These are phyloP conservation scores for Chamaetylas fuelleborni DNA, from an alignment of 2,113 vertebrate genomes.

Conservation along the genomic window DNA sequence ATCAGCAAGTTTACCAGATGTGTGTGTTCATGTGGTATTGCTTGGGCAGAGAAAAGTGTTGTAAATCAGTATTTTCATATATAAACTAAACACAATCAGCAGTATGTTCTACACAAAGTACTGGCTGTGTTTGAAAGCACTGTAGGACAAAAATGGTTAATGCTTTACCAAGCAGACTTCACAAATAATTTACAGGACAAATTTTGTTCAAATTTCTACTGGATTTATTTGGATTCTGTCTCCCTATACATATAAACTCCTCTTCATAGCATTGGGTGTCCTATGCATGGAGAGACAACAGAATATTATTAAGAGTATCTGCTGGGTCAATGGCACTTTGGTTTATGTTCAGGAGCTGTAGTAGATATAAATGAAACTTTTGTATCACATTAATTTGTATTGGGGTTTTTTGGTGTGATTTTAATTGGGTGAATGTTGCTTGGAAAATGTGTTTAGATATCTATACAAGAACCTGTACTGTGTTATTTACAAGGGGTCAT, in stretches of 20 bases:
- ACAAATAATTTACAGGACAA: not conserved
- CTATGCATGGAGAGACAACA: not conserved
- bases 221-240: not conserved
- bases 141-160: not conserved
- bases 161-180: not conserved
- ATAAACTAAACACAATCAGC: not conserved
- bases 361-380: not conserved
- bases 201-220: not conserved
- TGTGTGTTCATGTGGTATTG: not conserved
- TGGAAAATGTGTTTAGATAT: not conserved
- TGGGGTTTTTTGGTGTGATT: not conserved
- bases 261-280: not conserved
- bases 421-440: not conserved
- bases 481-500: not conserved
- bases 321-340: not conserved
- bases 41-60: not conserved
- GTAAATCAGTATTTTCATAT: not conserved
- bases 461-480: not conserved
- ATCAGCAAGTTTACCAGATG: not conserved
- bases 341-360: not conserved
- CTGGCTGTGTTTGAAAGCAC: not conserved
- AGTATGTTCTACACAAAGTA: not conserved
- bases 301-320: not conserved
- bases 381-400: not conserved
- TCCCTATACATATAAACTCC: not conserved